These are phyloP conservation scores for Mycteria americana DNA, from an alignment of 2,797 vertebrate species.

Conservation along the genomic window DNA sequence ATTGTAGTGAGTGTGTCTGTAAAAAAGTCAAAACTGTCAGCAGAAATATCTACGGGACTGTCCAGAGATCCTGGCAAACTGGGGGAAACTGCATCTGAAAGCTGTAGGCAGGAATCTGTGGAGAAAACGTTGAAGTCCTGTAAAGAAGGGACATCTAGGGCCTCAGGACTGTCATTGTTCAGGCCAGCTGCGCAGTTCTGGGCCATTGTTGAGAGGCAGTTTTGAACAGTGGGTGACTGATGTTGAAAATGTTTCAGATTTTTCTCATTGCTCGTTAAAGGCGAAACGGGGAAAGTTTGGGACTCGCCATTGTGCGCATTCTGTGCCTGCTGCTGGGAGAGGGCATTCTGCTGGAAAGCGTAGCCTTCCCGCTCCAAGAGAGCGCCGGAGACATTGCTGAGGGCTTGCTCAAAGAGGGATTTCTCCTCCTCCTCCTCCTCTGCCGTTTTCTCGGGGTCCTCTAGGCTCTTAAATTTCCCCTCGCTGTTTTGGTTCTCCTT, in stretches of 20 bases:
- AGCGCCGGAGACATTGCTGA: conserved; percentile 80
- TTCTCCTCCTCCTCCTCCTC: conserved; percentile 84
- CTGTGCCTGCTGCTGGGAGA: conserved; percentile 85
- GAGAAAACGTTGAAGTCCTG: conserved; percentile 92
- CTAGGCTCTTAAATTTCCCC: conserved; percentile 83
- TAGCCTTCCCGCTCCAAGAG: conserved; percentile 89
- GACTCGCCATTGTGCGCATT: conserved; percentile 90
- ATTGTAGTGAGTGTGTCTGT: conserved; percentile 94
- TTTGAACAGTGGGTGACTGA: conserved; percentile 89
- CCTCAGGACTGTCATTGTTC: conserved; percentile 90
- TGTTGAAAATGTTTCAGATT: conserved; percentile 98
- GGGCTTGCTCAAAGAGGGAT: conserved; percentile 83
- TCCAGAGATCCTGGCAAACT: conserved; percentile 89
- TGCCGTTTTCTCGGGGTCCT: conserved; percentile 83
- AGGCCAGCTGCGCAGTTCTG: conserved; percentile 93
- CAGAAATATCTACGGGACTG: conserved; percentile 87
- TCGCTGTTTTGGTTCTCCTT: conserved; percentile 93
- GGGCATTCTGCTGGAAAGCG: conserved; percentile 88
- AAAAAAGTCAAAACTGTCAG: conserved; percentile 94
- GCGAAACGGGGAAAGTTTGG: conserved; percentile 87
- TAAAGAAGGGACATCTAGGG: conserved; percentile 88
- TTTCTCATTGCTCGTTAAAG: conserved; percentile 98
- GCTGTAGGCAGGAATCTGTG: conserved; percentile 91
- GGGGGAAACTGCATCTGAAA: conserved; percentile 91
- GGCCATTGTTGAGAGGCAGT: conserved; percentile 91